Base-by-base conservation (phyloP, 1,140 invertebrate genomes). In the Philotrypesis tridentata region DNA sequence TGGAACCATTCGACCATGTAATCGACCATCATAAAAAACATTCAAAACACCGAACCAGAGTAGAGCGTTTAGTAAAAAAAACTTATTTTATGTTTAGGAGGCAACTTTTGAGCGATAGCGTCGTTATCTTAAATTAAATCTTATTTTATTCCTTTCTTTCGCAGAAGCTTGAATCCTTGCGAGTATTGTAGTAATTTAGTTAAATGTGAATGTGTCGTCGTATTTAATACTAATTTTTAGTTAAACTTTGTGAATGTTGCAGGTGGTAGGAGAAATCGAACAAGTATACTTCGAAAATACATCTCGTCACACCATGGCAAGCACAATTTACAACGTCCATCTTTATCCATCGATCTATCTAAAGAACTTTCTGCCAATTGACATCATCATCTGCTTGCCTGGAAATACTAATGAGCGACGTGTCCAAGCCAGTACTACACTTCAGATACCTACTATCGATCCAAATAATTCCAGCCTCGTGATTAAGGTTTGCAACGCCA, bases 291-390 rank as follows among this genome's bases (percentile, higher is more conserved):
- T 94, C 89, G 97, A 98, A 89, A 94, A 95, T 81, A 95, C 96
- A 0, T 94, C 92, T 63, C 93, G 96, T 37, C 95, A 95, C 85
- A 96, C 95, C 0, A 94, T 98, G 92, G 91, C 94, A 2, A 97
- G 96, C 80, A 96, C 95, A 7, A 95, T 95, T 86, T 98, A 97
- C 89, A 96, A 95, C 77, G 94, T 99, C 40, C 94, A 97, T 79
- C 92, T 99, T 17, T 95, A 96, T 76, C 97, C 98, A 1, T 95
- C 97, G 9, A 94, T 98, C 0, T 95, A 96, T 85, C 92, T 99
- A n/a, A 96, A 97, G 86, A 99, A 99, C 91, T 95, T 96, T 79
- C 91, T 99, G 83, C 98, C 98, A 0, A 93, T 97, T 55, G 92
- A 95, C 37, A 94, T 99, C 17, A 92, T 94, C 1, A 94, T 96